Percentiles rank a stretch among this genome's conserved stretches.
Conservation (phyloP, 2,113 vertebrate genomes). For the Salvelinus sp. region DNA sequence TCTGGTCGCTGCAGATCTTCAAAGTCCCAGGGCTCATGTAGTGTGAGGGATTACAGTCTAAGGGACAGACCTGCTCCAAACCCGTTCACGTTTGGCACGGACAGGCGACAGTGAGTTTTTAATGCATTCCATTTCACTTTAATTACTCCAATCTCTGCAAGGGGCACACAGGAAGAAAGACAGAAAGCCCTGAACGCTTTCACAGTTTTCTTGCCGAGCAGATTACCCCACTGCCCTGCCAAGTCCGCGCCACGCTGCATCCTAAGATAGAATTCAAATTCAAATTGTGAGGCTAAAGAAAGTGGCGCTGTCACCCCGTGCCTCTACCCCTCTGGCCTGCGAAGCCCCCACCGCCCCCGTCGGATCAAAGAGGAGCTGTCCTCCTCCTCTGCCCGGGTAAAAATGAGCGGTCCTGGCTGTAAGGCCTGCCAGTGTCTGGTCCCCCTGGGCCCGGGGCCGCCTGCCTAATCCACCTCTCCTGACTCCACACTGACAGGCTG, state of each 20-base stretch:
- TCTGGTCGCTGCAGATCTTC: slow-evolving; percentile 73
- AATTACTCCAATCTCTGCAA: slow-evolving; percentile 87
- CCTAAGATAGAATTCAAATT: slow-evolving; percentile 89
- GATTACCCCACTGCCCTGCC: slow-evolving; percentile 85
- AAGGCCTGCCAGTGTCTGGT: slow-evolving; percentile 77
- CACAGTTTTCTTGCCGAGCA: slow-evolving; percentile 81
- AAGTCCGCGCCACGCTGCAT: slow-evolving; percentile 81
- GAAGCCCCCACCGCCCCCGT: slow-evolving; percentile 83
- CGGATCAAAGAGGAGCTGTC: slow-evolving; percentile 88
- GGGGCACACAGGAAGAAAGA: slow-evolving; percentile 83
- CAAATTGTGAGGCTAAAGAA: slow-evolving; percentile 84
- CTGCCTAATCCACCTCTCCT: slow-evolving; percentile 80
- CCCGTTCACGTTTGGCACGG: slow-evolving; percentile 79
- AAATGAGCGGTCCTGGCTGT: slow-evolving; percentile 82
- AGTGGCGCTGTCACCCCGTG: slow-evolving; percentile 80
- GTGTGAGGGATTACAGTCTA: slow-evolving; percentile 75
- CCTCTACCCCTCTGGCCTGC: slow-evolving; percentile 76
- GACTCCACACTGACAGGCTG: slow-evolving; percentile 82
- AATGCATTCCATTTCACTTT: slow-evolving; percentile 85
- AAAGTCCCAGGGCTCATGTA: slow-evolving; percentile 82
- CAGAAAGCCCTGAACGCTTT: slow-evolving; percentile 71
- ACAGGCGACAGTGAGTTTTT: slow-evolving; percentile 77
- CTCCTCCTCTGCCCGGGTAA: slow-evolving; percentile 79
- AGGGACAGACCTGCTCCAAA: slow-evolving; percentile 75
- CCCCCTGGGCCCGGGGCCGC: slow-evolving; percentile 67